phyloP scores from a whole-genome alignment of 64 coral and sea anemone genomes.

The Actinia tenebrosa region DNA sequence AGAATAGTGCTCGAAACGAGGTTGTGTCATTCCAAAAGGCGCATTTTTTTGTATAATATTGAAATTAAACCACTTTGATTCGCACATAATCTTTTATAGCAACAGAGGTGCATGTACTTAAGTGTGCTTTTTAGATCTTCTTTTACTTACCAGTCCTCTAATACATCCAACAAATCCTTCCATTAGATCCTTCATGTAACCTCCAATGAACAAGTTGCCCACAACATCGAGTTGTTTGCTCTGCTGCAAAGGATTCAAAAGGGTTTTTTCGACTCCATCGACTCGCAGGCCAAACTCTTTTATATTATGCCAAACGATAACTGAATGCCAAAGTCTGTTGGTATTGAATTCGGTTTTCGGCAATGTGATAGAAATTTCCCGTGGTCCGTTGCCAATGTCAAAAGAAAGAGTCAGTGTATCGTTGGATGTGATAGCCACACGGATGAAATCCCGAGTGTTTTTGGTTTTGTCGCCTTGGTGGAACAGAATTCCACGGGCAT shows the following conservation, averaged over 20 bases:
- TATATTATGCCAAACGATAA: slow-evolving; percentile 41
- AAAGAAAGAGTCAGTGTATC: slow-evolving; percentile 6
- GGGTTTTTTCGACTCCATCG: neutral
- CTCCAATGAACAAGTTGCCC: slow-evolving; percentile 19
- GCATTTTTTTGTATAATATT: too few relatives aligned
- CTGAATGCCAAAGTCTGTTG: slow-evolving; percentile 26
- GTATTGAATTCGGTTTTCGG: slow-evolving; percentile 4
- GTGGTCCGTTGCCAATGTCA: slow-evolving; percentile 43
- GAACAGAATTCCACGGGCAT: slow-evolving; percentile 30
- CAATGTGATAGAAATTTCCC: neutral
- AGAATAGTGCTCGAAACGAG: too few relatives aligned
- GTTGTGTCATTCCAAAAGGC: too few relatives aligned
- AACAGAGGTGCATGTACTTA: too few relatives aligned
- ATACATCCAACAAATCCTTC: slow-evolving; percentile 90
- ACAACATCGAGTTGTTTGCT: slow-evolving; percentile 39
- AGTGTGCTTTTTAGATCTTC: too few relatives aligned
- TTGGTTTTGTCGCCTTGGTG: slow-evolving; percentile 20
- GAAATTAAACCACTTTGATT: too few relatives aligned
- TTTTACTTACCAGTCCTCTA: slow-evolving; percentile 61
- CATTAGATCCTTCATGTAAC: slow-evolving; percentile 42
- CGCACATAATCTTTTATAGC: too few relatives aligned
- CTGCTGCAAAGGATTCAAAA: slow-evolving; percentile 23
- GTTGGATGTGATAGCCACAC: slow-evolving; percentile 23
- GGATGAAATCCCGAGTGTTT: slow-evolving; percentile 25
- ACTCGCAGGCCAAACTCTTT: slow-evolving; percentile 38